Percentiles rank a stretch among this genome's conserved stretches.
Conservation (phyloP, 2,113 vertebrate genomes). For the Sminthopsis crassicaudata region DNA sequence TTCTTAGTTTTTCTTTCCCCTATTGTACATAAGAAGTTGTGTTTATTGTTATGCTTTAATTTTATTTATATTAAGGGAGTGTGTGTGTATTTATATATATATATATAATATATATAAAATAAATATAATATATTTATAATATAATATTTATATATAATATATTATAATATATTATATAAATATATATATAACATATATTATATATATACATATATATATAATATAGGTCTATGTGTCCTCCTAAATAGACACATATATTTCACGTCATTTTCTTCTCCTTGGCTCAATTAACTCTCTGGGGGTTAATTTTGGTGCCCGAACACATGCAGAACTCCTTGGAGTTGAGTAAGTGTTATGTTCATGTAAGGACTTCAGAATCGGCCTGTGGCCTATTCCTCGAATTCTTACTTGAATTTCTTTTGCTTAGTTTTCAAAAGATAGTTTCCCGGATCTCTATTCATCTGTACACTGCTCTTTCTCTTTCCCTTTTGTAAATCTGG, state of each 20-base stretch:
- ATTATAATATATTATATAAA: no score
- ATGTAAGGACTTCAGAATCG: conserved; percentile 39
- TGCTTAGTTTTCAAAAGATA: conserved; percentile 67
- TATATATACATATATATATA: no score
- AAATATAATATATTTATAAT: no score
- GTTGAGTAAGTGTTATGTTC: not conserved
- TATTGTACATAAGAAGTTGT: not conserved
- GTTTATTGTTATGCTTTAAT: conserved; percentile 30
- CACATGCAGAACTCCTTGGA: conserved; percentile 14
- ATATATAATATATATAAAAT: no score
- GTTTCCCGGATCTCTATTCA: conserved; percentile 70
- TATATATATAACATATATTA: no score
- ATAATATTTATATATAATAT: no score
- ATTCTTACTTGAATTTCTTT: conserved; percentile 47
- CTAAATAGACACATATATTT: not conserved
- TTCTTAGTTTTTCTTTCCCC: conserved; percentile 27
- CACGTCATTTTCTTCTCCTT: conserved; percentile 11
- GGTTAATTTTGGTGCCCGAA: conserved; percentile 41
- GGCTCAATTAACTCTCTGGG: conserved; percentile 13
- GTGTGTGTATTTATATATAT: not conserved
- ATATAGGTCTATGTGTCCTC: not conserved
- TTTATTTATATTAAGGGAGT: not conserved
- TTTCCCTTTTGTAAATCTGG: conserved; percentile 76
- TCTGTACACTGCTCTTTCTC: conserved; percentile 55
- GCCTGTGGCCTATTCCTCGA: conserved; percentile 61